These are phyloP conservation scores for Tetragonisca angustula DNA, from an alignment of 2,888 invertebrate genomes.

Conservation along the genomic window DNA sequence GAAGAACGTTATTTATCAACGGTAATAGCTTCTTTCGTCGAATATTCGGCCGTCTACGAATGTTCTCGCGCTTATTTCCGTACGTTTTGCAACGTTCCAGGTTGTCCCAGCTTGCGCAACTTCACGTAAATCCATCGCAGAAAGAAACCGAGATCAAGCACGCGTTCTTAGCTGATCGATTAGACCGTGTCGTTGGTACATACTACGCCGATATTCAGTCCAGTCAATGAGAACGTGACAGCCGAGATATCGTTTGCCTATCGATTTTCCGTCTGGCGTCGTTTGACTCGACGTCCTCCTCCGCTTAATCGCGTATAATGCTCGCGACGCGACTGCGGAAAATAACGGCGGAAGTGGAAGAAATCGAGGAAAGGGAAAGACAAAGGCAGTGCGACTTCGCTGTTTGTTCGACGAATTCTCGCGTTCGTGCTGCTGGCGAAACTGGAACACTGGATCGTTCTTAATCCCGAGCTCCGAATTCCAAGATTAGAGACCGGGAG, in stretches of 20 bases:
- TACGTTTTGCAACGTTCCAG: neutral
- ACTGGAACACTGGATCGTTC: neutral
- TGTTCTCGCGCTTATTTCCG: neutral
- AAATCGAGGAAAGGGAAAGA: conserved; percentile 20
- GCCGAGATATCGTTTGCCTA: conserved; percentile 64
- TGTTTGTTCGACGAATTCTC: neutral
- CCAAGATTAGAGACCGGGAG: neutral
- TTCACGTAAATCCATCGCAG: neutral
- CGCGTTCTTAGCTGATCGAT: neutral
- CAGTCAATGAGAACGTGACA: conserved; percentile 6
- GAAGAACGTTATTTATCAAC: neutral
- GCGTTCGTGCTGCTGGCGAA: neutral
- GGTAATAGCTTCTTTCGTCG: neutral
- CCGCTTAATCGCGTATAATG: conserved; percentile 61
- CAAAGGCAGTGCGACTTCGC: conserved; percentile 14
- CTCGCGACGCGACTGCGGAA: conserved; percentile 51
- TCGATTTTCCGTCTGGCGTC: conserved; percentile 65
- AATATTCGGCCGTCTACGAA: neutral
- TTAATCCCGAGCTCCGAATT: neutral
- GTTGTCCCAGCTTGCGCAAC: neutral
- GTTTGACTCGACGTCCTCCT: conserved; percentile 58
- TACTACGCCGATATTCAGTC: conserved; percentile 3
- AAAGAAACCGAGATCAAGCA: neutral
- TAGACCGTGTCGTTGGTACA: neutral
- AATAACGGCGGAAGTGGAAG: conserved; percentile 47